phyloP scores from a whole-genome alignment of 2,888 invertebrate species.

The Oligia strigilis region DNA sequence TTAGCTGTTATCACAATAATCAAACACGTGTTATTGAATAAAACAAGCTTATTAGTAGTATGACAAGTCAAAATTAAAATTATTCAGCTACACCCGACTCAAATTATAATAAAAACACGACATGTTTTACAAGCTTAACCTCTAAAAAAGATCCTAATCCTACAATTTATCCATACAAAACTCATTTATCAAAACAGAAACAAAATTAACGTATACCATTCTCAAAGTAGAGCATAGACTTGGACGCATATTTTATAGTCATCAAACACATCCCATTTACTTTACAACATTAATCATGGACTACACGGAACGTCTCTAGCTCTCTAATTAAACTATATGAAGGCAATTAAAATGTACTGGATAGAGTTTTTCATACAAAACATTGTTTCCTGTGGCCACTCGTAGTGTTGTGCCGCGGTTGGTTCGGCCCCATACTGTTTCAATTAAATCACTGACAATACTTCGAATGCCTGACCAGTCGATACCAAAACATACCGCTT shows the following conservation, averaged over 20 bases:
- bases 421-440: conserved; percentile 87
- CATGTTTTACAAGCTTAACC: conserved; percentile 25
- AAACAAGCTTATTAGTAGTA: conserved; percentile 33
- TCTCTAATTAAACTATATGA: conserved; percentile 86
- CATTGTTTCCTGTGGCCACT: conserved; percentile 85
- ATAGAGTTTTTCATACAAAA: conserved; percentile 86
- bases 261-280: conserved; percentile 77
- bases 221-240: conserved; percentile 48
- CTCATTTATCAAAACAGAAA: conserved; percentile 65
- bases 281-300: conserved; percentile 83
- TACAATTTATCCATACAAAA: conserved; percentile 55
- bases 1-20: conserved; percentile 14
- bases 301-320: conserved; percentile 80
- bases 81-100: conserved; percentile 4
- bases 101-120: conserved; percentile 41
- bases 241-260: conserved; percentile 72
- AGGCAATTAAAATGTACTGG: conserved; percentile 87
- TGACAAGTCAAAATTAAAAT: conserved; percentile 24
- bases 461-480: conserved; percentile 86
- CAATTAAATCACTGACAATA: conserved; percentile 90
- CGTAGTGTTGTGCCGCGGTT: conserved; percentile 75
- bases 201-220: conserved; percentile 50
- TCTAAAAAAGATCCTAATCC: conserved; percentile 45
- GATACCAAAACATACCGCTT: conserved; percentile 85
- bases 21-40: conserved; percentile 1